Evolutionary conservation across 2,797 vertebrate species (phyloP).

Genomic region (Characodon lateralis): DNA sequence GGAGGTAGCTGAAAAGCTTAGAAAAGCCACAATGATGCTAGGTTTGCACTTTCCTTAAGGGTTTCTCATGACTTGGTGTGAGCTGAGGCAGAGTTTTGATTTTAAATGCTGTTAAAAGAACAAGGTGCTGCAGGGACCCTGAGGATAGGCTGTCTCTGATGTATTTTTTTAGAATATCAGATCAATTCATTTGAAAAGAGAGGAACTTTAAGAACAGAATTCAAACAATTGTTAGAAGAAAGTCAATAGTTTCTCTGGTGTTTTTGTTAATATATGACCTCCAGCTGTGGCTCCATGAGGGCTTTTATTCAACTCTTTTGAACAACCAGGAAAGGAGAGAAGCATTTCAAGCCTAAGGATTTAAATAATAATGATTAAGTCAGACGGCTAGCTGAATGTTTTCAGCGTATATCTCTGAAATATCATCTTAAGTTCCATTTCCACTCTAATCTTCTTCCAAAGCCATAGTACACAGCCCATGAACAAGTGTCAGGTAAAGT

Average conservation of each 20-base stretch:
- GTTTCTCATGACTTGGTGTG: conserved; percentile 24
- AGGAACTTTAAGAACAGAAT: conserved; percentile 41
- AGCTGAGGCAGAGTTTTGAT: conserved; percentile 21
- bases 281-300: conserved; percentile 42
- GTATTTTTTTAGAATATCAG: conserved; percentile 28
- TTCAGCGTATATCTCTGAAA: conserved; percentile 66
- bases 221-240: conserved; percentile 33
- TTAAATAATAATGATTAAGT: conserved; percentile 43
- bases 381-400: conserved; percentile 58
- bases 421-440: conserved; percentile 72
- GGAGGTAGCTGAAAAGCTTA: conserved; percentile 55
- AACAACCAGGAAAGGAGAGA: conserved; percentile 31
- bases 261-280: conserved; percentile 45
- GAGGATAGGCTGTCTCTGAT: conserved; percentile 26
- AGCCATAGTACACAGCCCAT: conserved; percentile 60
- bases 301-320: conserved; percentile 30
- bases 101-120: conserved; percentile 41
- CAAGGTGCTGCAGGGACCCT: conserved; percentile 34
- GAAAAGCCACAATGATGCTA: conserved; percentile 39
- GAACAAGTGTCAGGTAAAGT: not conserved
- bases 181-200: conserved; percentile 49
- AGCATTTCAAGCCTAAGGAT: conserved; percentile 24
- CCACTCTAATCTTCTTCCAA: conserved; percentile 71
- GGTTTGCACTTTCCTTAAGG: conserved; percentile 26
- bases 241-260: conserved; percentile 26